Base-by-base conservation (phyloP, 2,113 vertebrate genomes). In the Caranx ignobilis region DNA sequence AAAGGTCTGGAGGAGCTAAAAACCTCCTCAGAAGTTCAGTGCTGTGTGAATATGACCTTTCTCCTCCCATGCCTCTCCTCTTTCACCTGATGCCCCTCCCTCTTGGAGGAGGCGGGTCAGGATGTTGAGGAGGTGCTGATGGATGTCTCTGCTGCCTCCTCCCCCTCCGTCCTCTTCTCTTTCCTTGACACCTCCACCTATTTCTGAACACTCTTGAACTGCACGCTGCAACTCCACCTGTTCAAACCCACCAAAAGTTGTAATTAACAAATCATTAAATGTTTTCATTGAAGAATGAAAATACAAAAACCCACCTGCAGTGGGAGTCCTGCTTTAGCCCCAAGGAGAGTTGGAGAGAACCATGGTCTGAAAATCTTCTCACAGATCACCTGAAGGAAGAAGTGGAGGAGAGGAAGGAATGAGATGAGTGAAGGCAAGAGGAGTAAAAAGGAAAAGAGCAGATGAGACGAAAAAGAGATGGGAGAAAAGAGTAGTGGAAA, bases 351-450 rank as follows among this genome's bases (percentile, higher is more conserved):
- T 0, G 95, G 94, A 74, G 95, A 96, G 74, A 99, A 97, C 97
- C 97, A 98, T 0, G 88, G 96, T 1, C 96, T 92, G 86, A 99
- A 99, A 86, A 99, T 99, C 92, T 99, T 99, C 93, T 98, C 97
- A 93, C 98, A 99, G 54, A 99, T 95, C 64, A 99, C 97, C 98
- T 99, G 92, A 8, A 67, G 0, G 61, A 35, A 4, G 39, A 41
- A 7, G 2, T 9, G 2, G 31, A 2, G 11, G 26, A n/a, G 31
- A 26, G 18, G 19, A 15, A 32, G 43, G 15, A 47, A 15, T 1
- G 2, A 52, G 35, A 52, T 13, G 26, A 48, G 5, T 11, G 9
- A 45, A 52, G 60, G 4, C 45, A 47, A 16, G 1, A 21, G 19
- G 5, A 11, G 11, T 47, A 16, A 47, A 31, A 19, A 48, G 45